These are phyloP conservation scores for Axis porcinus DNA, from an alignment of 2,113 vertebrate species.

Conservation along the genomic window DNA sequence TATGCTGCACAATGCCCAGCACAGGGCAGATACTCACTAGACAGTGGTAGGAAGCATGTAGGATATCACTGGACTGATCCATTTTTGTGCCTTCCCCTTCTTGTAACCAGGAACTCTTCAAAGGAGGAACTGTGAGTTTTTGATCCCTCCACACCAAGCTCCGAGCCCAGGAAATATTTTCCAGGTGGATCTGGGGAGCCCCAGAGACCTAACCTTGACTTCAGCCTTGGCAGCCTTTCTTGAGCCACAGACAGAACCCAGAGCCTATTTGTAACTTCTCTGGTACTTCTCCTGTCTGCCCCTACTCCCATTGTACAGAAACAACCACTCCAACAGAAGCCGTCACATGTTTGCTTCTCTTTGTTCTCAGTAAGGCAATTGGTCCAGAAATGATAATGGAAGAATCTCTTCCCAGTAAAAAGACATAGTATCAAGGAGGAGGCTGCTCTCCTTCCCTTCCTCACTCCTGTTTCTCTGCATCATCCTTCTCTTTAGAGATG, in stretches of 20 bases:
- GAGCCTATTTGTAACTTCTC: not conserved
- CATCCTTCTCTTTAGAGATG: not conserved
- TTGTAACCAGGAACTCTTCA: not conserved
- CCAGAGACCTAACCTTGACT: not conserved
- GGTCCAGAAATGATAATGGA: not conserved
- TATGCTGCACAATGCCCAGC: not conserved
- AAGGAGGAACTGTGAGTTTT: not conserved
- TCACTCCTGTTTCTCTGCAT: not conserved
- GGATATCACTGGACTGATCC: not conserved
- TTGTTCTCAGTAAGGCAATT: not conserved
- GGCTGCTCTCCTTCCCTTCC: not conserved
- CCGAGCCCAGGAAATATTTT: not conserved
- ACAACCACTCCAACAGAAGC: not conserved
- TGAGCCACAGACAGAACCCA: not conserved
- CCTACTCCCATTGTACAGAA: not conserved
- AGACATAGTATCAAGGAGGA: not conserved
- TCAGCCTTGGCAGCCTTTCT: not conserved
- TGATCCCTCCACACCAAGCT: not conserved
- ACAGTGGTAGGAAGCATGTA: not conserved
- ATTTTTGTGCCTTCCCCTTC: not conserved
- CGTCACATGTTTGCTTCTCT: not conserved
- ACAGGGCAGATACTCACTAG: not conserved
- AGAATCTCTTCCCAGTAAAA: not conserved
- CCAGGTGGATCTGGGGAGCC: not conserved
- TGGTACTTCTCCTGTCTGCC: not conserved